Evolutionary conservation across 2,888 invertebrate species (phyloP).

Genomic region (Gymnocheta viridis): DNA sequence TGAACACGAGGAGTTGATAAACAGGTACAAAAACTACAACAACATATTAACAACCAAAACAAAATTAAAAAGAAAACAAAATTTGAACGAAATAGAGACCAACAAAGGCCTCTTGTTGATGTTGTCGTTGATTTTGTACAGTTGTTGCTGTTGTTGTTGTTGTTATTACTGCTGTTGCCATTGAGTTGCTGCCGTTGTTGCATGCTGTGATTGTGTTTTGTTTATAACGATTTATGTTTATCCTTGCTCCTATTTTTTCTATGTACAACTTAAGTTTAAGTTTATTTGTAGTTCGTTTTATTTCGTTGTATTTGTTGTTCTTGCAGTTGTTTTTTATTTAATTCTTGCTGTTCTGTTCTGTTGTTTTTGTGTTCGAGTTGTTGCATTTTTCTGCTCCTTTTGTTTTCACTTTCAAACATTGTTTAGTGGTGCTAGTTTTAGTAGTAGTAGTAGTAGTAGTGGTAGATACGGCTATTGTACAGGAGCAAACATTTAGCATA

Average conservation of each 20-base stretch:
- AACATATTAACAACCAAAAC: constrained; percentile 5
- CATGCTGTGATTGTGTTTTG: constrained; percentile 62
- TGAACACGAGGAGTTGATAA: constrained; percentile 37
- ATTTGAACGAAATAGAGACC: constrained; percentile 20
- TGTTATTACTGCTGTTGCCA: constrained; percentile 13
- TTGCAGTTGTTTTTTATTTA: neutral
- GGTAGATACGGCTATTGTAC: constrained; percentile 20
- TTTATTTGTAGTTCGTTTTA: constrained; percentile 57
- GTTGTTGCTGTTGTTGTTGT: neutral
- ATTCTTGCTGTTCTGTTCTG: constrained; percentile 20
- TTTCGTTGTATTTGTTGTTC: constrained; percentile 39
- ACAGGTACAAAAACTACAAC: constrained; percentile 16
- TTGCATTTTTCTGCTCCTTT: constrained; percentile 34
- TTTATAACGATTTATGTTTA: constrained; percentile 66
- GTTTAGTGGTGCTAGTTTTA: constrained; percentile 33
- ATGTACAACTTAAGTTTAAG: constrained; percentile 37
- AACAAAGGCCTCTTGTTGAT: constrained; percentile 54
- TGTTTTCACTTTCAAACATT: constrained; percentile 66
- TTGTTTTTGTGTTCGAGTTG: constrained; percentile 19
- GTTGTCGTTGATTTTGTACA: constrained; percentile 44
- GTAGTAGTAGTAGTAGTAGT: constrained; percentile 33
- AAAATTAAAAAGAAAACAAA: neutral
- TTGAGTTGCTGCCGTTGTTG: constrained; percentile 35
- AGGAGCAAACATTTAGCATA: constrained; percentile 14
- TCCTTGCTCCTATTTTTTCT: constrained; percentile 63